Percentiles rank a stretch among this genome's conserved stretches.
Evolutionary conservation across 2,888 invertebrate species (phyloP).

Genomic region (Ophraella communa): DNA sequence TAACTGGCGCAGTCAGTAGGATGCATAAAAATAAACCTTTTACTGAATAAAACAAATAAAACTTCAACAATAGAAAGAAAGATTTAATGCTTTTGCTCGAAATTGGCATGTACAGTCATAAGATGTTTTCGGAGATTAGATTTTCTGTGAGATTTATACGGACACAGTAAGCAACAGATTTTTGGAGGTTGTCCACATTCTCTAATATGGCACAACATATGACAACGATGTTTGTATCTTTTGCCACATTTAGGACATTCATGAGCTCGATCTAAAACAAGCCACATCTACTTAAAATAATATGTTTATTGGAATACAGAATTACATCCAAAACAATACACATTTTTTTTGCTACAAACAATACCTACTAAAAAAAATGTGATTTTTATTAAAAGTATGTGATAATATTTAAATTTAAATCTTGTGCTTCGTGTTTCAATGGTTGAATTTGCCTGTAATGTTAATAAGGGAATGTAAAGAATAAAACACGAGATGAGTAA

Average conservation of each 20-base stretch:
- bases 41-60: neutral
- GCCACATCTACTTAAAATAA: neutral
- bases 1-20: neutral
- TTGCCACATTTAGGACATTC: conserved; percentile 34
- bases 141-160: conserved; percentile 42
- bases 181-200: conserved; percentile 67
- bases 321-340: neutral
- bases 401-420: too few relatives aligned
- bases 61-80: neutral
- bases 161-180: conserved; percentile 63
- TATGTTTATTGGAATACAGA: too few relatives aligned
- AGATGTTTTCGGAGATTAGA: conserved; percentile 40
- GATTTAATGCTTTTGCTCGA: neutral
- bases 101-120: conserved; percentile 12
- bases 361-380: neutral
- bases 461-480: too few relatives aligned
- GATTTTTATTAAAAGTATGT: too few relatives aligned
- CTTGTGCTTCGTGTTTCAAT: too few relatives aligned
- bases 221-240: conserved; percentile 58
- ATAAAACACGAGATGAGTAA: conserved; percentile 34
- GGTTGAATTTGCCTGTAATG: too few relatives aligned
- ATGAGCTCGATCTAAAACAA: conserved; percentile 22
- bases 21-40: neutral
- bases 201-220: conserved; percentile 55
- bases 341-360: too few relatives aligned